phyloP scores from a whole-genome alignment of 2,888 invertebrate genomes.

The Drosophila sordidula region DNA sequence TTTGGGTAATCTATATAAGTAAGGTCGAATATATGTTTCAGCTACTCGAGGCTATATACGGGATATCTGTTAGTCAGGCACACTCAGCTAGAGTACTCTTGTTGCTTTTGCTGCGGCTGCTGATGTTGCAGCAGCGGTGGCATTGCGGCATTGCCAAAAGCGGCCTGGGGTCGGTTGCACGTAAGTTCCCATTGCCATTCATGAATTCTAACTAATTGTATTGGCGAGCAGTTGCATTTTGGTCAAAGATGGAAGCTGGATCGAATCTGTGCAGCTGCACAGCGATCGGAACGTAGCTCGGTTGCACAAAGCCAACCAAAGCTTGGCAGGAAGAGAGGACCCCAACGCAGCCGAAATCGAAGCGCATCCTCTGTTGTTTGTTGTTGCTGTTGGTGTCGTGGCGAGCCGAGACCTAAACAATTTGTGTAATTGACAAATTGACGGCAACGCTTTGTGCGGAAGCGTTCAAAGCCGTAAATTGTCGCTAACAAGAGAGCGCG shows the following conservation, averaged over 20 bases:
- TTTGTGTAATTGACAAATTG: constrained; percentile 85
- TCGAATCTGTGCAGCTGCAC: constrained; percentile 82
- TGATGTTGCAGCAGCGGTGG: constrained; percentile 7
- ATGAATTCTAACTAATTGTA: constrained; percentile 84
- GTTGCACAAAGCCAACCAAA: constrained; percentile 56
- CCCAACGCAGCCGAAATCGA: constrained; percentile 45
- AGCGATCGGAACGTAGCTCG: constrained; percentile 55
- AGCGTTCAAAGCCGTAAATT: constrained; percentile 80
- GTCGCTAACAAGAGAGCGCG: constrained; percentile 79
- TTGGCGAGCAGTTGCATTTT: constrained; percentile 74
- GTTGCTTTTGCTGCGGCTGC: constrained; percentile 20
- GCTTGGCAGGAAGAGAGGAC: constrained; percentile 59
- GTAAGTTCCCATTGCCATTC: constrained; percentile 64
- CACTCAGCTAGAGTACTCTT: no score
- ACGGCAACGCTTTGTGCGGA: constrained; percentile 81
- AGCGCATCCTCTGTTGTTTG: constrained; percentile 52
- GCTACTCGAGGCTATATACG: no score
- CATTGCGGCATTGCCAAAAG: constrained; percentile 70
- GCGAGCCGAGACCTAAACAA: constrained; percentile 71
- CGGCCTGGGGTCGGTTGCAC: constrained; percentile 56
- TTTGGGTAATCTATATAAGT: no score
- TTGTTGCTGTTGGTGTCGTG: constrained; percentile 42
- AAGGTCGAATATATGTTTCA: no score
- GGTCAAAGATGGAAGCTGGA: constrained; percentile 58
- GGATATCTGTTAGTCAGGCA: no score